Percentiles rank a stretch among this genome's conserved stretches.
phyloP scores from a whole-genome alignment of 2,888 invertebrate species.

The Heteropelma amictum region DNA sequence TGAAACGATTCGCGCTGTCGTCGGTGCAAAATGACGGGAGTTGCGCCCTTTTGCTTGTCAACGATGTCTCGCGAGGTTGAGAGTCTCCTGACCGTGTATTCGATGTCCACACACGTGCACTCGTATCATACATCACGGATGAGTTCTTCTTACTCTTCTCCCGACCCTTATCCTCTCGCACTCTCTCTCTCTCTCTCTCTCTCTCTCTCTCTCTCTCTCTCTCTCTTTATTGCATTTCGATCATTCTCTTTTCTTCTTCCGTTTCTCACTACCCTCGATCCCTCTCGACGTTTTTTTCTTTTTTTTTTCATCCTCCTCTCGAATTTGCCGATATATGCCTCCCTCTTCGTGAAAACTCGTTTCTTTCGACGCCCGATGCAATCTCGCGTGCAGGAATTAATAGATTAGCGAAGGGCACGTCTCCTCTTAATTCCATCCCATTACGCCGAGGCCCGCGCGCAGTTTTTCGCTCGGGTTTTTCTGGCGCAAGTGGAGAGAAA shows the following conservation, averaged over 20 bases:
- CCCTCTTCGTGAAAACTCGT: constrained; percentile 67
- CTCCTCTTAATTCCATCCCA: constrained; percentile 75
- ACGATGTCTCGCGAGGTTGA: constrained; percentile 49
- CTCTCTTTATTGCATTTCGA: constrained; percentile 27
- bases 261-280: background rate
- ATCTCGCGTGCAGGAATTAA: constrained; percentile 73
- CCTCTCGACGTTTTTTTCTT: constrained; percentile 6
- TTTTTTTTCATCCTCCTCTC: constrained; percentile 6
- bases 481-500: constrained; percentile 5
- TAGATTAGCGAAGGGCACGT: constrained; percentile 76
- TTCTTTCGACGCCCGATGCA: constrained; percentile 70
- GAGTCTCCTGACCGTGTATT: constrained; percentile 53
- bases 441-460: constrained; percentile 61
- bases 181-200: constrained; percentile 14
- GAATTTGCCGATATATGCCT: constrained; percentile 16
- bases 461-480: constrained; percentile 47
- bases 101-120: constrained; percentile 49
- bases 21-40: background rate
- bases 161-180: background rate
- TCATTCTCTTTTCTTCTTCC: background rate
- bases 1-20: background rate
- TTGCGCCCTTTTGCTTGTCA: background rate
- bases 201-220: background rate
- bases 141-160: background rate
- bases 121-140: too few relatives aligned